These are phyloP conservation scores for Holothuria scabra DNA, from an alignment of 53 echinoderm and acorn worm genomes.

Conservation along the genomic window DNA sequence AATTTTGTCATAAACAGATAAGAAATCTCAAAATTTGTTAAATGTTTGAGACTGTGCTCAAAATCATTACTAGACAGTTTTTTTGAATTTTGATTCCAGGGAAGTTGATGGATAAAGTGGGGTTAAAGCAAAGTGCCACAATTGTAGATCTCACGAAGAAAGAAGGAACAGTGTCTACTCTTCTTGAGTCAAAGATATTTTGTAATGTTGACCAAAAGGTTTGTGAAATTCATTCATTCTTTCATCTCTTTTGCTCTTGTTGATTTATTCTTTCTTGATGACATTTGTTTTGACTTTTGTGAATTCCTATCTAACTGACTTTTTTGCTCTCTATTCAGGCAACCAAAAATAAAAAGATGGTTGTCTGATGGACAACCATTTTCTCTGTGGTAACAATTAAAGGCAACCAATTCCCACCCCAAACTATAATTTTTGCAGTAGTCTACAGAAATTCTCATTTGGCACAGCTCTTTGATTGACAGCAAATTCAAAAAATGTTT, in stretches of 20 bases:
- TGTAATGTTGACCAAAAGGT: constrained; percentile 87
- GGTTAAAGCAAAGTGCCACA: constrained; percentile 66
- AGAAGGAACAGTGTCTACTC: constrained; percentile 79
- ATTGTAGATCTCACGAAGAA: constrained; percentile 88
- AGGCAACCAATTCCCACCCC: too few species aligned
- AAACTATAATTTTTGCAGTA: too few species aligned
- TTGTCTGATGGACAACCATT: too few species aligned
- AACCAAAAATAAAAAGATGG: too few species aligned
- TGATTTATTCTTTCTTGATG: too few species aligned
- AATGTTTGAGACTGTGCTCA: neutral
- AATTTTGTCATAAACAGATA: constrained; percentile 13
- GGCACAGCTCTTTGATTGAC: too few species aligned
- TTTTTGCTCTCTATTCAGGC: too few species aligned
- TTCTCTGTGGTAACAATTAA: too few species aligned
- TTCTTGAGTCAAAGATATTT: constrained; percentile 89
- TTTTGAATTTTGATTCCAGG: constrained; percentile 48
- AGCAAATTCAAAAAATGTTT: too few species aligned
- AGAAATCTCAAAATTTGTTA: neutral
- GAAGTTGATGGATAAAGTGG: constrained; percentile 73
- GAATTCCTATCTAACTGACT: too few species aligned
- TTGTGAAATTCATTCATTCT: neutral
- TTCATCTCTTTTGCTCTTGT: neutral
- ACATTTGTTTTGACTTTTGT: too few species aligned
- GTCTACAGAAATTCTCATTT: too few species aligned
- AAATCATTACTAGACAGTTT: neutral